These are phyloP conservation scores for Diplolepis rosae DNA, from an alignment of 2,888 invertebrate genomes.

Conservation along the genomic window DNA sequence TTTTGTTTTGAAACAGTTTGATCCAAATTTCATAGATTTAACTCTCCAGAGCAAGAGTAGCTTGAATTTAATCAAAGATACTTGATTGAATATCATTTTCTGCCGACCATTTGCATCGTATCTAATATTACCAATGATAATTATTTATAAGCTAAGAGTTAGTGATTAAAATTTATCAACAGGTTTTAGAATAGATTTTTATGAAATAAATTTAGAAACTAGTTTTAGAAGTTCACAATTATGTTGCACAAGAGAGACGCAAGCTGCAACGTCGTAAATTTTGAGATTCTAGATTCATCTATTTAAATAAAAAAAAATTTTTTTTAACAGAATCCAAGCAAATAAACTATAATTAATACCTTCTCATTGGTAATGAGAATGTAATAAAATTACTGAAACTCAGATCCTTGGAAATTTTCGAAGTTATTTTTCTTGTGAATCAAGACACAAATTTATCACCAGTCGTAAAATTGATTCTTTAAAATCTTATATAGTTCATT, in stretches of 20 bases:
- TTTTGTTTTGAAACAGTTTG: too few species aligned
- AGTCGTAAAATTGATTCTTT: neutral
- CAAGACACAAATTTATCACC: neutral
- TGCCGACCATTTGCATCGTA: conserved; percentile 10
- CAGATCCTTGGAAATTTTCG: neutral
- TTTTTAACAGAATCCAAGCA: neutral
- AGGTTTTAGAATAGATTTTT: neutral
- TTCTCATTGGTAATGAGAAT: too few species aligned
- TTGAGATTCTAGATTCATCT: neutral
- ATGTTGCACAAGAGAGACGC: conserved; percentile 4
- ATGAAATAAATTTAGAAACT: neutral
- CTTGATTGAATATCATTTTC: neutral
- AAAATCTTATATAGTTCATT: neutral
- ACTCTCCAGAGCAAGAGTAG: neutral
- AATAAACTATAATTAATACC: neutral
- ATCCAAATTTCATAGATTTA: neutral
- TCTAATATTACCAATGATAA: neutral
- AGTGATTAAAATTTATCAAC: conserved; percentile 2
- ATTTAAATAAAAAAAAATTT: too few species aligned
- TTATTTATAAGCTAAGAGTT: conserved; percentile 1
- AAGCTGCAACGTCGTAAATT: neutral
- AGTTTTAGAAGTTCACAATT: neutral
- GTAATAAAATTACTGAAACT: neutral
- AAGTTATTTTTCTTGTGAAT: neutral
- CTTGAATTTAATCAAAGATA: conserved; percentile 2